Percentiles rank a stretch among this genome's conserved stretches.
Evolutionary conservation across 2,888 invertebrate species (phyloP).

Genomic region (Pycnomerus fuliginosus): DNA sequence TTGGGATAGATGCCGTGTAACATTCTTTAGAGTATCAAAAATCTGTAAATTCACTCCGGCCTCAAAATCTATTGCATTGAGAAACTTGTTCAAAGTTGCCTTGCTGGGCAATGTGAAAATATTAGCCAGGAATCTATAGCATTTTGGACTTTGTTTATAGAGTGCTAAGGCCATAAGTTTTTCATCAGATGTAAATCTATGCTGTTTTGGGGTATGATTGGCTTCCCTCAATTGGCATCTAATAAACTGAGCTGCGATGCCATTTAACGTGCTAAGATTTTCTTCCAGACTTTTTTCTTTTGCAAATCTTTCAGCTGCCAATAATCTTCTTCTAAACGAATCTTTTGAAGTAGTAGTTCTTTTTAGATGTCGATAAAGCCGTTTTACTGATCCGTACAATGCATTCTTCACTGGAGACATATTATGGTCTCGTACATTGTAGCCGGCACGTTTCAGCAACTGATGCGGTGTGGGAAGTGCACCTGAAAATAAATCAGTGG

Average conservation of each 20-base stretch:
- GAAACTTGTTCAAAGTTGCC: constrained; percentile 1
- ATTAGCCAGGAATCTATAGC: constrained; percentile 4
- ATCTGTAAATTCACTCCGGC: background rate
- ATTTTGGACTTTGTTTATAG: constrained; percentile 5
- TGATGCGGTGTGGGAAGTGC: too few species aligned
- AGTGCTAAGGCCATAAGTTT: background rate
- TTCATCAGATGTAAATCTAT: constrained; percentile 6
- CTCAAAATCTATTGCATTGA: background rate
- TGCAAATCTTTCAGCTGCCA: constrained; percentile 3
- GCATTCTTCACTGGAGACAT: too few species aligned
- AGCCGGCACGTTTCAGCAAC: too few species aligned
- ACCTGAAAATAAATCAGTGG: too few species aligned
- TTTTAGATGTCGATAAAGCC: too few species aligned
- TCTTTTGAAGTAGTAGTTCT: too few species aligned
- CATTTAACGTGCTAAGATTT: background rate
- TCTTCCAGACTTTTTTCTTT: constrained; percentile 3
- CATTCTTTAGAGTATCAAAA: background rate
- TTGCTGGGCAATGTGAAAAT: constrained; percentile 4
- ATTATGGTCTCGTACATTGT: too few species aligned
- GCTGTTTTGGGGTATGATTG: background rate
- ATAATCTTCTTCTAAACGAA: constrained; percentile 5
- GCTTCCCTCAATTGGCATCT: too few species aligned
- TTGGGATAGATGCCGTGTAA: too few species aligned
- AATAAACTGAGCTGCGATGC: background rate
- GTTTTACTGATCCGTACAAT: too few species aligned